A percentile compares a stretch with the other conserved stretches of the same genome.
These are phyloP conservation scores for Actenoides hombroni DNA, from an alignment of 2,113 vertebrate genomes.

Conservation along the genomic window DNA sequence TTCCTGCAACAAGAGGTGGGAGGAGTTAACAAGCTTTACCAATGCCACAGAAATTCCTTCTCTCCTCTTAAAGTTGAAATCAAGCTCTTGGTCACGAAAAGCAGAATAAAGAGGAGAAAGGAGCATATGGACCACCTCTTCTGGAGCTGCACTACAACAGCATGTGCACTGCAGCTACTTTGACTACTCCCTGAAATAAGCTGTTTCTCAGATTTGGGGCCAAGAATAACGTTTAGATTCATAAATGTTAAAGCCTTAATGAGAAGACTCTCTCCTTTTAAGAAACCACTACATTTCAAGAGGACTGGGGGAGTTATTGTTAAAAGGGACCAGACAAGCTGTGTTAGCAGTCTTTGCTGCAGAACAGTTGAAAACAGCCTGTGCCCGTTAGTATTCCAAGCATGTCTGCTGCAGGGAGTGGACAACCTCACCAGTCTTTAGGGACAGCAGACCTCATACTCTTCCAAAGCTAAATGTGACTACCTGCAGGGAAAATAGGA, in stretches of 20 bases:
- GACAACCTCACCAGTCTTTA: not conserved
- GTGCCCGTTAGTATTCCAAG: not conserved
- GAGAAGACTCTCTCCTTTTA: not conserved
- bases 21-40: not conserved
- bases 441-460: not conserved
- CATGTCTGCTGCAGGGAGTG: not conserved
- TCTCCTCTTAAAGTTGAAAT: not conserved
- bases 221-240: conserved; percentile 19
- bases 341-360: not conserved
- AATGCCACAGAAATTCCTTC: not conserved
- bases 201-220: not conserved
- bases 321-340: not conserved
- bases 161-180: not conserved
- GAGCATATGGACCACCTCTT: not conserved
- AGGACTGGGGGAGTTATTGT: not conserved
- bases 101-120: not conserved
- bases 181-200: not conserved
- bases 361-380: not conserved
- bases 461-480: not conserved
- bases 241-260: conserved; percentile 5
- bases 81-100: not conserved
- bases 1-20: not conserved
- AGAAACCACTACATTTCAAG: not conserved
- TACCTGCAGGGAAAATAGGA: not conserved
- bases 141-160: not conserved